Evolutionary conservation across 2,797 vertebrate species (phyloP).

Genomic region (Etheostoma nigrum): DNA sequence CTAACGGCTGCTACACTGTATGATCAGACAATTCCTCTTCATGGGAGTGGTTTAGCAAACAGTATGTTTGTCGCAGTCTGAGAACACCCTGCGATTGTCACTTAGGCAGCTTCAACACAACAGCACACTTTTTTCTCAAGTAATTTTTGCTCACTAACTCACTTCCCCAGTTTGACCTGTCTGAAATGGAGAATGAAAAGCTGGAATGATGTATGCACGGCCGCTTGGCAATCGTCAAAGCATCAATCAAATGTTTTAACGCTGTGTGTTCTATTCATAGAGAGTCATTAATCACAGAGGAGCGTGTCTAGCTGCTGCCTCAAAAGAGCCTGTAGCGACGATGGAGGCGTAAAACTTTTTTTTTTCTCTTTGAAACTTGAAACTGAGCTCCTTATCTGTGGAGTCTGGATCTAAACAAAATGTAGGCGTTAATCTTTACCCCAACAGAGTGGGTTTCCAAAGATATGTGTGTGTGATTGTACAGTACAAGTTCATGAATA

Average conservation of each 20-base stretch:
- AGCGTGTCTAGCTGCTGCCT: slow-evolving; percentile 53
- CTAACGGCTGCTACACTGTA: not conserved
- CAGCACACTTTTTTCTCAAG: slow-evolving; percentile 18
- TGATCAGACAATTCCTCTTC: not conserved
- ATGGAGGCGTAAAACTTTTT: slow-evolving; percentile 52
- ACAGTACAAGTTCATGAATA: slow-evolving; percentile 6
- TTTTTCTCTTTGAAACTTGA: slow-evolving; percentile 38
- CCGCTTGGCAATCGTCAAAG: slow-evolving; percentile 64
- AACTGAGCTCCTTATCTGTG: slow-evolving; percentile 34
- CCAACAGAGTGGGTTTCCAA: slow-evolving; percentile 22
- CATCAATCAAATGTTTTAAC: slow-evolving; percentile 78
- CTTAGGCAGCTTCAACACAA: slow-evolving; percentile 19
- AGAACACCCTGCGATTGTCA: slow-evolving; percentile 25
- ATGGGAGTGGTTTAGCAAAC: not conserved
- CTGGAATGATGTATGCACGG: slow-evolving; percentile 67
- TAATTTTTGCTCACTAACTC: slow-evolving; percentile 48
- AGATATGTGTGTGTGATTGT: slow-evolving; percentile 14
- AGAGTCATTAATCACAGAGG: slow-evolving; percentile 77
- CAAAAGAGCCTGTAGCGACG: slow-evolving; percentile 55
- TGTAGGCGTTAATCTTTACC: slow-evolving; percentile 54
- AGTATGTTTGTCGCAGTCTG: not conserved
- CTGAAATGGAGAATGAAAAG: slow-evolving; percentile 58
- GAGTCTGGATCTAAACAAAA: slow-evolving; percentile 45
- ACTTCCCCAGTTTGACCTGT: slow-evolving; percentile 45
- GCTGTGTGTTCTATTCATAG: slow-evolving; percentile 71